Base-by-base conservation (phyloP, 2,888 invertebrate species). In the Acleris sparsana region DNA sequence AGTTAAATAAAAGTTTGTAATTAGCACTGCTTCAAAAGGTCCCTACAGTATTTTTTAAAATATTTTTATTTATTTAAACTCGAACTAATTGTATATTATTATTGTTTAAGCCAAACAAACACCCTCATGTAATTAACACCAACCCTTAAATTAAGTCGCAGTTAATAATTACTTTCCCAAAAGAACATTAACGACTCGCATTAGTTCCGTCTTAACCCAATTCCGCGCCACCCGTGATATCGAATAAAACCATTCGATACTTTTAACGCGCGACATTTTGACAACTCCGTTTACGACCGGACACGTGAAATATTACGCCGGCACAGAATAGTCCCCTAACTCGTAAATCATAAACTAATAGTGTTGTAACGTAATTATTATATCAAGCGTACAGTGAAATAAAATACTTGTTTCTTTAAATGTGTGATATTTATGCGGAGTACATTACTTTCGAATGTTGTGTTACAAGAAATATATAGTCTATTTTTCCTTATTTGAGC, bases 311-410 rank as follows among this genome's bases (percentile, higher is more conserved):
- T 69, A 70, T 71, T 70, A 66, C 60, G 64, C 71, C 63, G 64
- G 68, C 71, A 71, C 72, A 70, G 71, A 73, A 76, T 72, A 67
- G 69, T 71, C 72, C 72, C 73, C 74, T 71, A 65, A 53, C 33
- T 72, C 73, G 72, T 80, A 79, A 80, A 79, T 79, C 77, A 75
- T 70, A 68, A 67, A 58, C 48, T 65, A 71, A 70, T 72, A 69
- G 70, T 60, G 48, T 71, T 69, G 68, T 68, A 67, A 69, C 68
- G 59, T 67, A 69, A 70, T 72, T 65, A 72, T 68, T 51, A 67
- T 62, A 53, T 29, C 49, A 67, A 63, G 60, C 59, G 69, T 68
- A 66, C 51, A 53, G 61, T n/a, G 9, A 16, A 49, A 6, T 17
- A 56, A 13, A 22, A 62, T 46, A 46, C 57, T 55, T 55, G 55